Evolutionary conservation across 2,113 vertebrate species (phyloP).

Genomic region (Bos indicus): DNA sequence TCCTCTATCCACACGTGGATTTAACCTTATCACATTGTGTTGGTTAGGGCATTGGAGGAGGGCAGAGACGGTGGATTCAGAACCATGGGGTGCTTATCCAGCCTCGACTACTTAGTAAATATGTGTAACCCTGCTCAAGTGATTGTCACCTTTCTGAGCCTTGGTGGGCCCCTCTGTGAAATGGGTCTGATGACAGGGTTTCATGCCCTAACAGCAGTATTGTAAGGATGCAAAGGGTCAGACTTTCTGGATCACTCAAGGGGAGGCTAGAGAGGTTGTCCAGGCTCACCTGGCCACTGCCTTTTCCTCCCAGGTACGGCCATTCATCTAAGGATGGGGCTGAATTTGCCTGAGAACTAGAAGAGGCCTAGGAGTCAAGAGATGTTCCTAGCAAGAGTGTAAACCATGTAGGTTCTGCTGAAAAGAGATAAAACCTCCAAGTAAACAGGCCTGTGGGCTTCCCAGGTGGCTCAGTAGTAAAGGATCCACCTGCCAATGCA

Average conservation of each 20-base stretch:
- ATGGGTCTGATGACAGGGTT: neutral
- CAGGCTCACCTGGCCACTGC: neutral
- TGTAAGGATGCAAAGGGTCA: neutral
- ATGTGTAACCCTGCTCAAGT: no score
- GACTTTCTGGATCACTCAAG: neutral
- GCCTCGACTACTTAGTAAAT: neutral
- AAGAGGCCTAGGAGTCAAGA: neutral
- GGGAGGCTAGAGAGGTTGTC: neutral
- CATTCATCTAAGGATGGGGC: neutral
- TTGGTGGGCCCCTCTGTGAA: neutral
- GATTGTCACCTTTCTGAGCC: neutral
- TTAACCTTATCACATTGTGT: neutral
- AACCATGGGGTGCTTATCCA: rapidly evolving
- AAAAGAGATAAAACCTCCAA: neutral
- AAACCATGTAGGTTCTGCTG: neutral
- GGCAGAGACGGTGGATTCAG: neutral
- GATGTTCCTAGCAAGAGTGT: neutral
- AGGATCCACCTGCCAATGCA: neutral
- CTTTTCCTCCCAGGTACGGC: neutral
- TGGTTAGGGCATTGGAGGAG: neutral
- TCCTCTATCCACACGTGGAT: neutral
- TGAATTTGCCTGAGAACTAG: neutral
- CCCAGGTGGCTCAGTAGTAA: neutral
- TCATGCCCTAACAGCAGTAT: neutral
- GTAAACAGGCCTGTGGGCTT: neutral